These are phyloP conservation scores for Saimiri boliviensis DNA, from an alignment of 2,113 vertebrate species.

Conservation along the genomic window DNA sequence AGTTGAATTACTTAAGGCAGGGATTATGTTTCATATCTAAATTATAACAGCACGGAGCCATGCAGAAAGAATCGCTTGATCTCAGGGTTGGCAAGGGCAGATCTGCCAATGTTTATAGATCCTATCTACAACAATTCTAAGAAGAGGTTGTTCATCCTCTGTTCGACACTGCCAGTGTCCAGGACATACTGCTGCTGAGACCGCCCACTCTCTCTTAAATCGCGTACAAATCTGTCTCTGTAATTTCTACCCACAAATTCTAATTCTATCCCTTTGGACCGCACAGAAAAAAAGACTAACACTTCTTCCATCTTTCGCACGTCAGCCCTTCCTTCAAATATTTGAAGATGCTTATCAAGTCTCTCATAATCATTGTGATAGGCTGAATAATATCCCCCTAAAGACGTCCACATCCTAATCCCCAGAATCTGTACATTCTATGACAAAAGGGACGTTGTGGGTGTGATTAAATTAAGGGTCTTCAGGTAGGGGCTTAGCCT, in stretches of 20 bases:
- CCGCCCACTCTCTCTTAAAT: slow-evolving; percentile 69
- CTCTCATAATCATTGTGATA: background rate
- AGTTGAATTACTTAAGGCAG: background rate
- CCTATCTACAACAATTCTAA: background rate
- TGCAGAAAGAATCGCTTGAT: background rate
- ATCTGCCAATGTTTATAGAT: background rate
- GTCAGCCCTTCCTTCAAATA: slow-evolving; percentile 41
- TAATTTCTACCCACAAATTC: slow-evolving; percentile 72
- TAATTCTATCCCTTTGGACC: slow-evolving; percentile 71
- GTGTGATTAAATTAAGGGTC: background rate
- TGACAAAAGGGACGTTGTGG: background rate
- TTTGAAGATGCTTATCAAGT: background rate
- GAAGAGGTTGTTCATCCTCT: background rate
- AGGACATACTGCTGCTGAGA: slow-evolving; percentile 53
- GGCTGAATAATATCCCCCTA: background rate
- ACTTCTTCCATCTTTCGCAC: slow-evolving; percentile 51
- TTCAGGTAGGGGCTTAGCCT: background rate
- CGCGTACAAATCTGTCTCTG: slow-evolving; percentile 74
- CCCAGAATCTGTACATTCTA: background rate
- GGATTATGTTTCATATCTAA: background rate
- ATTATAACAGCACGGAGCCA: background rate
- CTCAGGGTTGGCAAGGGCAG: background rate
- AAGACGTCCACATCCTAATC: background rate
- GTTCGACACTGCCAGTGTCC: slow-evolving; percentile 13
- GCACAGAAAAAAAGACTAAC: slow-evolving; percentile 54